A percentile compares a stretch with the other conserved stretches of the same genome.
phyloP scores from a whole-genome alignment of 1,140 invertebrate species.

The Frieseomelitta varia region DNA sequence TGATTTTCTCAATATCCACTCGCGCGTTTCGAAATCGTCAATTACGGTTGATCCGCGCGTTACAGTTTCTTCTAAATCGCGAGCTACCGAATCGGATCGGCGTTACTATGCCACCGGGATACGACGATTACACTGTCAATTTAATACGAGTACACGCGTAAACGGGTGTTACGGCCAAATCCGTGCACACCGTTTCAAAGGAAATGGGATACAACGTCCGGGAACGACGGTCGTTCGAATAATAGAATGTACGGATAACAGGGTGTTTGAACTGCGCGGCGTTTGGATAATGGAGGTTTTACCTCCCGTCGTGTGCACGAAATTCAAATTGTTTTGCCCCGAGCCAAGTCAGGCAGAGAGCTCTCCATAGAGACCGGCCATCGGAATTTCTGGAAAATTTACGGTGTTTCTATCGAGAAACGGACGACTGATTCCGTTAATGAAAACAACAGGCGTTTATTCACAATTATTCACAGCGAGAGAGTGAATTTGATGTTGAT shows the following conservation, averaged over 20 bases:
- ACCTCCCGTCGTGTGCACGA: not conserved
- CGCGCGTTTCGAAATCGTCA: too few species aligned
- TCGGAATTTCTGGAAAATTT: not conserved
- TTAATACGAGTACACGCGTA: not conserved
- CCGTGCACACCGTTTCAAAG: not conserved
- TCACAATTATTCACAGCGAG: accelerated
- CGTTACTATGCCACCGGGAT: not conserved
- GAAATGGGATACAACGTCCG: not conserved
- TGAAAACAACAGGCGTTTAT: not conserved
- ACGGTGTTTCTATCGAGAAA: not conserved
- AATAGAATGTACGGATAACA: slow-evolving; percentile 1
- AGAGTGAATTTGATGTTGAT: not conserved
- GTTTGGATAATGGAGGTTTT: not conserved
- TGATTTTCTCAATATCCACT: too few species aligned
- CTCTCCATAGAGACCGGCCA: not conserved
- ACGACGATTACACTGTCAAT: not conserved
- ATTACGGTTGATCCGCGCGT: not conserved
- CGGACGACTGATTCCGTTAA: not conserved
- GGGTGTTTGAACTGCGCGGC: not conserved
- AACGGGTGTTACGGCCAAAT: not conserved
- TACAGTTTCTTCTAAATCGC: too few species aligned
- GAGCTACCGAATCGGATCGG: too few species aligned
- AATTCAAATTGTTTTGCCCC: not conserved
- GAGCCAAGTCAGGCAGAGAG: not conserved
- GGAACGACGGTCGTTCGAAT: not conserved